phyloP scores from a whole-genome alignment of 2,888 invertebrate species.

The Stenotaenia linearis region DNA sequence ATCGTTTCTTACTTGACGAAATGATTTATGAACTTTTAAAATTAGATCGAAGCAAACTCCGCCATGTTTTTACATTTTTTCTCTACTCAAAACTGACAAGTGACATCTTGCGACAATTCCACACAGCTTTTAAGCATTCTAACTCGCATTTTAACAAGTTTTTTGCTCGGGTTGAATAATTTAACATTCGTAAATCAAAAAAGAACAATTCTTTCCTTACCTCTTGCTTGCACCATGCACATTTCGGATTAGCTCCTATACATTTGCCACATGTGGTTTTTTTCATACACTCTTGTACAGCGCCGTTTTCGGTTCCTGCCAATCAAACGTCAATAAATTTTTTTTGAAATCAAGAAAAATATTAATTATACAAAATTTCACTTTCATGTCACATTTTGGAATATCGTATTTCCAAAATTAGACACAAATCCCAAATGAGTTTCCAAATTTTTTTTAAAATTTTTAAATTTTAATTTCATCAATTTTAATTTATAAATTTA shows the following conservation, averaged over 20 bases:
- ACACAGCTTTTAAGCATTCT: background rate
- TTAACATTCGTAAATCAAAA: too few species aligned
- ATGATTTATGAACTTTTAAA: background rate
- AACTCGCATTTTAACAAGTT: too few species aligned
- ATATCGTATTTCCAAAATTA: background rate
- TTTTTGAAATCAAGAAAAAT: background rate
- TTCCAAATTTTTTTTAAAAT: background rate
- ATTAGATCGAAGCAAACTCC: too few species aligned
- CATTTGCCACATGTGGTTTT: conserved; percentile 12
- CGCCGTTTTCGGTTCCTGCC: background rate
- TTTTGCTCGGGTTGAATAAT: background rate
- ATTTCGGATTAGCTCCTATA: background rate
- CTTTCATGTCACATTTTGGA: background rate
- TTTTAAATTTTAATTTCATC: background rate
- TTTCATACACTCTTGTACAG: background rate
- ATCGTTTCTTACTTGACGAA: background rate
- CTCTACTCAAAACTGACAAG: background rate
- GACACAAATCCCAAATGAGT: background rate
- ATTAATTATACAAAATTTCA: background rate
- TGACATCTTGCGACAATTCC: background rate
- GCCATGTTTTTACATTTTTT: too few species aligned
- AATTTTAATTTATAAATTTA: background rate
- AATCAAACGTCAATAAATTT: background rate
- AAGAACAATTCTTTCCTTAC: background rate
- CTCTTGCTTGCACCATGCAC: conserved; percentile 3